Conservation (phyloP, 2,888 invertebrate species). For the Drosophila paranaensis region DNA sequence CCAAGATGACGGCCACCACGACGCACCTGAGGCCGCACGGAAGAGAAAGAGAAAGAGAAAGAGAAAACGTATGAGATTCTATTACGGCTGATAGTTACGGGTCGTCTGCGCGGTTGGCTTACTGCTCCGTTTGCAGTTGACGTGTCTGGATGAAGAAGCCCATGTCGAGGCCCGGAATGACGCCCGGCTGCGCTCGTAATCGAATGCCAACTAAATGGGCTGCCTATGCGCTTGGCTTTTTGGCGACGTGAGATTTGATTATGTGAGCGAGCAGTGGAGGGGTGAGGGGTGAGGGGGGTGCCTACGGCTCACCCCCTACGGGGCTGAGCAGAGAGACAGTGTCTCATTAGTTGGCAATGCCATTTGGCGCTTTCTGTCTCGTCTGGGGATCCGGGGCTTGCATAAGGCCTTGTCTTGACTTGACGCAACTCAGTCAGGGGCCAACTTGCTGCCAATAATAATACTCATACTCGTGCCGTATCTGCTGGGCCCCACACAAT, state of each 20-base stretch:
- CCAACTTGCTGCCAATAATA: constrained; percentile 75
- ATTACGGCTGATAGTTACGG: too few relatives aligned
- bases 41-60: background rate
- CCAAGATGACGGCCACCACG: constrained; percentile 89
- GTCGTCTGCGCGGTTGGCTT: constrained; percentile 10
- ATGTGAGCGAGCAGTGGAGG: constrained; percentile 38
- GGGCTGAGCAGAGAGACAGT: constrained; percentile 13
- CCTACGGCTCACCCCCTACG: background rate
- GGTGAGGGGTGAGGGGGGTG: background rate
- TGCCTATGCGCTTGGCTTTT: constrained; percentile 52
- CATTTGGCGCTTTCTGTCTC: constrained; percentile 45
- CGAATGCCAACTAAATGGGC: constrained; percentile 67
- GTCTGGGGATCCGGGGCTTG: constrained; percentile 52
- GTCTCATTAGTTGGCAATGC: constrained; percentile 78
- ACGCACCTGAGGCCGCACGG: constrained; percentile 86
- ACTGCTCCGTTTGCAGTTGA: constrained; percentile 76
- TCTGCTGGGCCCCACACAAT: constrained; percentile 54
- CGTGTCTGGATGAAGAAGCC: constrained; percentile 76
- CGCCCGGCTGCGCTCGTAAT: constrained; percentile 58
- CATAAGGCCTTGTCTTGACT: constrained; percentile 71
- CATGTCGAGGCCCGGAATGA: constrained; percentile 31
- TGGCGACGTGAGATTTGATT: constrained; percentile 72
- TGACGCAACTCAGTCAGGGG: constrained; percentile 67
- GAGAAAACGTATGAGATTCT: background rate
- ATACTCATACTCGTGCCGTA: constrained; percentile 52